A percentile compares a stretch with the other conserved stretches of the same genome.
Evolutionary conservation across 2,888 invertebrate genomes (phyloP).

Genomic region (Troilus luridus): DNA sequence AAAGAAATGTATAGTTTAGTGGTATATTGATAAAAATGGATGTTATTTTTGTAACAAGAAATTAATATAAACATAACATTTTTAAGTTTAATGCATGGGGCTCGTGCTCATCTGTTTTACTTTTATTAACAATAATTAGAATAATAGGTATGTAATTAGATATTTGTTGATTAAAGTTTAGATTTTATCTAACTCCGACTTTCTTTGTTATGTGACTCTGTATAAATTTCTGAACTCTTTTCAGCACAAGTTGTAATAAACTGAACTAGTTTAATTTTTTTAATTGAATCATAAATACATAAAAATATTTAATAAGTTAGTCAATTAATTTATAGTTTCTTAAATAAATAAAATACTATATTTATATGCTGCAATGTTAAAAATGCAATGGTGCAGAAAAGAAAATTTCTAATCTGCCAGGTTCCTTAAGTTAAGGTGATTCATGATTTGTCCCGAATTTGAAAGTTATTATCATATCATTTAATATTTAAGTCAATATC

Average conservation of each 20-base stretch:
- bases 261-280: conserved; percentile 2
- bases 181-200: background rate
- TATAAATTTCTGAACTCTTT: background rate
- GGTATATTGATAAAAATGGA: conserved; percentile 55
- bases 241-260: background rate
- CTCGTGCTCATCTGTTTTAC: conserved; percentile 53
- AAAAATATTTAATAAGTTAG: background rate
- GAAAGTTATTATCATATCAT: conserved; percentile 38
- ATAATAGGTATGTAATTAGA: background rate
- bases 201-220: background rate
- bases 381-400: conserved; percentile 1
- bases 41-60: conserved; percentile 63
- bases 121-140: background rate
- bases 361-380: background rate
- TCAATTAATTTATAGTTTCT: conserved; percentile 4
- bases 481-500: conserved; percentile 33
- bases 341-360: background rate
- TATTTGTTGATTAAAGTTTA: background rate
- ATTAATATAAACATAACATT: background rate
- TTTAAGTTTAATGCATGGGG: conserved; percentile 3
- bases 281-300: background rate
- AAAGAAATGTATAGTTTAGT: conserved; percentile 52
- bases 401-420: background rate
- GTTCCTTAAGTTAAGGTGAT: conserved; percentile 10
- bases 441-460: conserved; percentile 19